Conservation (phyloP, 2,113 vertebrate species). For the Mustelus asterias region DNA sequence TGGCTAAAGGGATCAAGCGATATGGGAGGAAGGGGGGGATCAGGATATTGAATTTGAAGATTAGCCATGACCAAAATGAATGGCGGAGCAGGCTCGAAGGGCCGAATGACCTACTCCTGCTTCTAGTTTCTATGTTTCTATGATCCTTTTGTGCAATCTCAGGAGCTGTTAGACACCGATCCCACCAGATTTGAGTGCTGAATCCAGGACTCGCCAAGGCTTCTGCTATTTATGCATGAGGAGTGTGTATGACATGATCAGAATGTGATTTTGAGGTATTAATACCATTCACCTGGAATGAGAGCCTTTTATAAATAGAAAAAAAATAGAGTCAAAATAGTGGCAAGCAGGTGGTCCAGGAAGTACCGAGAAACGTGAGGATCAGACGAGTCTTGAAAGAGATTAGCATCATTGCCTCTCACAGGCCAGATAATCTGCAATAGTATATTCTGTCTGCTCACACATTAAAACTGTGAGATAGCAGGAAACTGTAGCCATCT, state of each 20-base stretch:
- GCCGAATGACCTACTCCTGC: too few relatives aligned
- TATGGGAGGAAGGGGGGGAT: too few relatives aligned
- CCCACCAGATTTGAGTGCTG: not conserved
- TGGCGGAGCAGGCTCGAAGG: too few relatives aligned
- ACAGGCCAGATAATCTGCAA: not conserved
- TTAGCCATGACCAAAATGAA: too few relatives aligned
- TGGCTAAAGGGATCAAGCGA: too few relatives aligned
- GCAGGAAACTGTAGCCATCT: not conserved
- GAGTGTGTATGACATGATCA: not conserved
- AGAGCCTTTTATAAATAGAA: not conserved
- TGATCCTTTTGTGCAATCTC: not conserved
- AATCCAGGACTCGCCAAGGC: not conserved
- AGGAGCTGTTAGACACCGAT: not conserved
- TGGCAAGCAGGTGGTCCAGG: not conserved
- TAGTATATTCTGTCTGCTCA: not conserved
- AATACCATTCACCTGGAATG: not conserved
- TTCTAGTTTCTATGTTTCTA: not conserved
- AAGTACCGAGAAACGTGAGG: not conserved
- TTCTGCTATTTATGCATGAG: not conserved
- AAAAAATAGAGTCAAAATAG: not conserved
- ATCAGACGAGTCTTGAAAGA: not conserved
- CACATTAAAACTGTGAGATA: not conserved
- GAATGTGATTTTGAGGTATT: not conserved
- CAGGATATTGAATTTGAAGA: too few relatives aligned
- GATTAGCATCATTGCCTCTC: not conserved